These are phyloP conservation scores for Phalera bucephala DNA, from an alignment of 2,888 invertebrate genomes.

Conservation along the genomic window DNA sequence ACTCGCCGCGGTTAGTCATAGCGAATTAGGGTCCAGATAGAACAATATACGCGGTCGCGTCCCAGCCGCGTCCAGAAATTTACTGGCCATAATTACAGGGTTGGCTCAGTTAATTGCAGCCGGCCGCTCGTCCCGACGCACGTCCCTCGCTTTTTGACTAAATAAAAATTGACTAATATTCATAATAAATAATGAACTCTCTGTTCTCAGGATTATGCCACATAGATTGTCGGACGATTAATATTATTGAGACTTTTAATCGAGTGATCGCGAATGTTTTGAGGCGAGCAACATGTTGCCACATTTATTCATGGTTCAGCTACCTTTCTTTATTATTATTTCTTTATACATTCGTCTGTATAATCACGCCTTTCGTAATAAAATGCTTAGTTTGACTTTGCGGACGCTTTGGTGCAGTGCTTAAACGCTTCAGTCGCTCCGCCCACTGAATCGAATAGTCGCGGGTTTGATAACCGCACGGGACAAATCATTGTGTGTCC, in stretches of 20 bases:
- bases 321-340: too few relatives aligned
- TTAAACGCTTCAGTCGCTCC: too few relatives aligned
- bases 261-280: conserved; percentile 40
- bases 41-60: conserved; percentile 69
- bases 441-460: too few relatives aligned
- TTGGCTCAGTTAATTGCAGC: conserved; percentile 91
- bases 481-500: too few relatives aligned
- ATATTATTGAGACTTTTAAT: conserved; percentile 54
- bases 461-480: too few relatives aligned
- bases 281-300: background rate
- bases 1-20: too few relatives aligned
- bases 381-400: too few relatives aligned
- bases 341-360: too few relatives aligned
- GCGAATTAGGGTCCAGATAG: too few relatives aligned
- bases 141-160: conserved; percentile 75
- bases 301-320: too few relatives aligned
- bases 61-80: conserved; percentile 88
- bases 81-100: conserved; percentile 94
- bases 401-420: too few relatives aligned
- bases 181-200: conserved; percentile 83
- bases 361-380: too few relatives aligned
- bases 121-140: conserved; percentile 62
- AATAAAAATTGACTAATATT: conserved; percentile 84
- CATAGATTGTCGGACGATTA: conserved; percentile 73
- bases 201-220: conserved; percentile 70